Conservation (phyloP, 2,888 invertebrate genomes). For the Campoplex capitator region DNA sequence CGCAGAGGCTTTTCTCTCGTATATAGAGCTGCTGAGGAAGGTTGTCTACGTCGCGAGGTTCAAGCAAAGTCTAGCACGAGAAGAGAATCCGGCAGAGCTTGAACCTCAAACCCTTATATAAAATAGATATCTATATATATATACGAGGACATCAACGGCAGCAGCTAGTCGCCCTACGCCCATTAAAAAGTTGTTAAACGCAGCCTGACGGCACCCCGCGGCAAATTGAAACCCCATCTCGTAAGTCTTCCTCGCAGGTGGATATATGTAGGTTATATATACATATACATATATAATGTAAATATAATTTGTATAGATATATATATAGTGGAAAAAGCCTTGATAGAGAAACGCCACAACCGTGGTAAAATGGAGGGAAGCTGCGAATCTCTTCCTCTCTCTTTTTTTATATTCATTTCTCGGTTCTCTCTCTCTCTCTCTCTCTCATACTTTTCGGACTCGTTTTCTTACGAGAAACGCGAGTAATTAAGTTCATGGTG, state of each 20-base stretch:
- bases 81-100: constrained; percentile 51
- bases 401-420: background rate
- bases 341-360: constrained; percentile 55
- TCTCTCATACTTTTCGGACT: constrained; percentile 46
- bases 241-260: constrained; percentile 82
- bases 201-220: constrained; percentile 84
- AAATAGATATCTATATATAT: constrained; percentile 15
- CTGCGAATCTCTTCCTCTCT: constrained; percentile 26
- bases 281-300: constrained; percentile 69
- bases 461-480: constrained; percentile 66
- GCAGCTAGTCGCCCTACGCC: constrained; percentile 71
- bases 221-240: constrained; percentile 84
- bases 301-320: constrained; percentile 65
- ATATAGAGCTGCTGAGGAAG: constrained; percentile 30
- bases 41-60: constrained; percentile 19
- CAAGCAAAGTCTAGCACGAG: constrained; percentile 20
- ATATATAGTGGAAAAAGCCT: constrained; percentile 68
- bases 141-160: constrained; percentile 45
- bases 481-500: constrained; percentile 78
- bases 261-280: constrained; percentile 75
- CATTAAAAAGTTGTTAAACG: constrained; percentile 85
- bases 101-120: constrained; percentile 30
- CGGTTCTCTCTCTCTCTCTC: background rate
- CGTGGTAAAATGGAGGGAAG: constrained; percentile 44
- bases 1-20: background rate